Evolutionary conservation across 1,140 invertebrate genomes (phyloP), one percentile per base, ranked within the genome.

Genomic region (Dendroctonus valens): DNA sequence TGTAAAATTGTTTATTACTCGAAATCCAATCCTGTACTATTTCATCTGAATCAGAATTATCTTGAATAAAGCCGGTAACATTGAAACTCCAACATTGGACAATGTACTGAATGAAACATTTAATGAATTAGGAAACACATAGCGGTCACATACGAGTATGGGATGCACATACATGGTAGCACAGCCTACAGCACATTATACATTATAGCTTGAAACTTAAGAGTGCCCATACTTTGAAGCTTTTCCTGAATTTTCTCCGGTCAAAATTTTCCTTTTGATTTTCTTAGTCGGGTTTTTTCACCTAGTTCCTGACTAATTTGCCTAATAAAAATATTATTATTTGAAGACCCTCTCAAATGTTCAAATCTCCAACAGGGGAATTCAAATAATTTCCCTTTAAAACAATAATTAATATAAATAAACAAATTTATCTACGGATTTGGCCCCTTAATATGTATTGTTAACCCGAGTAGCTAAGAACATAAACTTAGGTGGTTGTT

Each of bases 41-140:
- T 14, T 52, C 37, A 11, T 63, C 44, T 48, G 61, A 54, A 55
- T 63, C 52, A 62, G 39, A 44, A 53, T 62, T 59, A 14, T 59
- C 57, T 59, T 48, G 41, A 59, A 59, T 59, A 59, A 59, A 59
- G 41, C 57, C 14, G 41, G 51, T 62, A 62, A 38, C 60, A 63
- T 63, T 63, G 61, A 63, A 54, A 58, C 55, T 41, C 57, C 57
- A 65, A 65, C 63, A 59, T 65, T 58, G 54, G 63, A 65, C 63
- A 63, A 63, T 12, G 42, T 65, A 52, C 54, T 52, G 63, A 65
- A 65, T 65, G 63, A 65, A 65, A 65, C 55, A 65, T 65, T 59
- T 49, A 53, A 59, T 65, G 63, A 59, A 65, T 59, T 65, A 65
- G 63, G 63, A 65, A 65, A 65, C 48, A 65, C 46, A 58, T 65